Percentiles rank a stretch among this genome's conserved stretches.
These are phyloP conservation scores for Astyanax mexicanus DNA, from an alignment of 2,797 vertebrate genomes.

Conservation along the genomic window DNA sequence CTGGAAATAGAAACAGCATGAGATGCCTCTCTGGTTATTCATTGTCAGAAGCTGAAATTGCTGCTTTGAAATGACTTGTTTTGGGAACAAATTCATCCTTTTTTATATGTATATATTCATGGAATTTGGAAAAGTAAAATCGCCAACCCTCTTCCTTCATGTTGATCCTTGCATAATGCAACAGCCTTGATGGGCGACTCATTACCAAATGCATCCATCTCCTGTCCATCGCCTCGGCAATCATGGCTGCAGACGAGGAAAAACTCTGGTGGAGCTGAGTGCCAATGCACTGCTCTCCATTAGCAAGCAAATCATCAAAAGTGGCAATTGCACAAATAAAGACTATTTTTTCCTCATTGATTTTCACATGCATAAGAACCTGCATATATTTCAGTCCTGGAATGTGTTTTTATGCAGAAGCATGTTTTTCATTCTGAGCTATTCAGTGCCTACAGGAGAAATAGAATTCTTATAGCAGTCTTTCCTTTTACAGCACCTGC, in stretches of 20 bases:
- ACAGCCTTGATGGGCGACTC: conserved; percentile 37
- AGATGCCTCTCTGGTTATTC: conserved; percentile 18
- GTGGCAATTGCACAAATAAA: conserved; percentile 27
- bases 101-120: conserved; percentile 63
- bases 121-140: conserved; percentile 45
- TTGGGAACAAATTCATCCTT: conserved; percentile 30
- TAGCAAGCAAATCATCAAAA: conserved; percentile 39
- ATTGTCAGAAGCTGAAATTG: conserved; percentile 31
- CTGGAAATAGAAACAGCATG: conserved; percentile 19
- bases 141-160: conserved; percentile 10
- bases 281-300: conserved; percentile 23
- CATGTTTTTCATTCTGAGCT: conserved; percentile 12
- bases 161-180: conserved; percentile 59
- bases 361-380: conserved; percentile 30
- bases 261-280: conserved; percentile 12
- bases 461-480: background rate
- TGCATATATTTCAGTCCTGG: conserved; percentile 18
- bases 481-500: background rate
- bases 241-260: conserved; percentile 15
- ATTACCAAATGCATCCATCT: conserved; percentile 37
- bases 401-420: conserved; percentile 3
- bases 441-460: background rate
- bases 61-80: conserved; percentile 36
- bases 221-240: conserved; percentile 22
- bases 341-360: conserved; percentile 27